Evolutionary conservation across 2,113 vertebrate genomes (phyloP).

Genomic region (Pardalotus punctatus): DNA sequence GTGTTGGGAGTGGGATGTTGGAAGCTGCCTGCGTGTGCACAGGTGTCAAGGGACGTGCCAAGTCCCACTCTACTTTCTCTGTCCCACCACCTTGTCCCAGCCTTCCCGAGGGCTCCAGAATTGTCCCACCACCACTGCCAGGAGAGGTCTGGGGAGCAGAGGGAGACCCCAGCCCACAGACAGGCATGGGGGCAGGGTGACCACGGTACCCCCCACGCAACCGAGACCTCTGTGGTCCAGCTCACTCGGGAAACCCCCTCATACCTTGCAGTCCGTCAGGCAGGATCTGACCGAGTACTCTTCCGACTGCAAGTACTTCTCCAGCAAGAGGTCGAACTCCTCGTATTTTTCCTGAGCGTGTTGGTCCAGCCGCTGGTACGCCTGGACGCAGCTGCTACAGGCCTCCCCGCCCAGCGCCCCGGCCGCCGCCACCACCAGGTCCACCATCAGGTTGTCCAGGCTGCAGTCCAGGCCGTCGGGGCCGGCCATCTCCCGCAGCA

Average conservation of each 20-base stretch:
- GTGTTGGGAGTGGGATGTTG: accelerated
- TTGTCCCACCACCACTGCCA: neutral
- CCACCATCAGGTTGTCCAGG: slow-evolving; percentile 77
- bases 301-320: slow-evolving; percentile 83
- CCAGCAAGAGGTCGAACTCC: slow-evolving; percentile 85
- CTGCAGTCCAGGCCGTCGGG: slow-evolving; percentile 86
- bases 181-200: accelerated
- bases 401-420: slow-evolving; percentile 76
- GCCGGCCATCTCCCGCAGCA: slow-evolving; percentile 82
- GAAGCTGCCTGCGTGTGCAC: accelerated
- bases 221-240: accelerated
- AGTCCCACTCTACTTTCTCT: neutral
- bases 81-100: neutral
- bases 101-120: neutral
- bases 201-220: accelerated
- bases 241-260: neutral
- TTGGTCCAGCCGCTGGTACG: slow-evolving; percentile 85
- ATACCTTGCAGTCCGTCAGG: slow-evolving; percentile 83
- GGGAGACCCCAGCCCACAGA: accelerated
- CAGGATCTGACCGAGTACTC: slow-evolving; percentile 86
- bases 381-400: slow-evolving; percentile 82
- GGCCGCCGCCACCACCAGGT: slow-evolving; percentile 75
- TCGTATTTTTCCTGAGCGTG: slow-evolving; percentile 92
- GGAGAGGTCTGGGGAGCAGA: neutral
- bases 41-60: neutral